Conservation (phyloP, 2,888 invertebrate genomes). For the Eristalis intricaria region DNA sequence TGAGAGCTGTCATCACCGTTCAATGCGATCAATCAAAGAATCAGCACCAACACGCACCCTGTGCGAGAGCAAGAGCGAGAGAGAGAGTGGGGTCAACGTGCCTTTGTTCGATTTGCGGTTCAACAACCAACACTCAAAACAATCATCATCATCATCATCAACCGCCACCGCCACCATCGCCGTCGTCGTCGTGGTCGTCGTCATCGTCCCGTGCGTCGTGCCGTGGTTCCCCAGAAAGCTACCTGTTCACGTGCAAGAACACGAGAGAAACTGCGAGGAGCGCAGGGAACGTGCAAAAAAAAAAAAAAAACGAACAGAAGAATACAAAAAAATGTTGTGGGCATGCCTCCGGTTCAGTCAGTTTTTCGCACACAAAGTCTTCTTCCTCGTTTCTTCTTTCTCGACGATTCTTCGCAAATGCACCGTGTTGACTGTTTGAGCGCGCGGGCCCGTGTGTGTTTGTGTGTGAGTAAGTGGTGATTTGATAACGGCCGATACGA, state of each 20-base stretch:
- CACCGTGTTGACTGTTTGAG: not conserved
- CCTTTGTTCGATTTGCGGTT: conserved; percentile 71
- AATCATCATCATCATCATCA: conserved; percentile 57
- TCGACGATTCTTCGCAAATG: conserved; percentile 30
- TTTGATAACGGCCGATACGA: conserved; percentile 53
- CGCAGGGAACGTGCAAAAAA: conserved; percentile 38
- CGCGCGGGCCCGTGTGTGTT: not conserved
- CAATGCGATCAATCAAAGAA: conserved; percentile 58
- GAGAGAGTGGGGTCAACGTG: conserved; percentile 66
- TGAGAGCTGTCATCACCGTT: conserved; percentile 51
- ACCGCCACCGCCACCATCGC: conserved; percentile 20
- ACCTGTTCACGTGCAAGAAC: conserved; percentile 68
- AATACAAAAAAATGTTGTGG: conserved; percentile 19
- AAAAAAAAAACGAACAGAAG: conserved; percentile 10
- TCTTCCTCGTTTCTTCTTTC: conserved; percentile 44
- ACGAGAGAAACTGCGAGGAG: conserved; percentile 39
- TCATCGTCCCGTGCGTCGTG: conserved; percentile 4
- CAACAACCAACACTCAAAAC: conserved; percentile 70
- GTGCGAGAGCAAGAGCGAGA: not conserved
- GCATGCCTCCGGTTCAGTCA: conserved; percentile 54
- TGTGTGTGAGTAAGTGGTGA: conserved; percentile 3
- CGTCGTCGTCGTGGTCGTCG: not conserved
- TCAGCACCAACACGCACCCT: not conserved
- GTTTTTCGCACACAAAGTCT: conserved; percentile 36
- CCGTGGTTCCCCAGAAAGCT: conserved; percentile 9